These are phyloP conservation scores for Amblyopsis hoosieri DNA, from an alignment of 2,797 vertebrate genomes.

Conservation along the genomic window DNA sequence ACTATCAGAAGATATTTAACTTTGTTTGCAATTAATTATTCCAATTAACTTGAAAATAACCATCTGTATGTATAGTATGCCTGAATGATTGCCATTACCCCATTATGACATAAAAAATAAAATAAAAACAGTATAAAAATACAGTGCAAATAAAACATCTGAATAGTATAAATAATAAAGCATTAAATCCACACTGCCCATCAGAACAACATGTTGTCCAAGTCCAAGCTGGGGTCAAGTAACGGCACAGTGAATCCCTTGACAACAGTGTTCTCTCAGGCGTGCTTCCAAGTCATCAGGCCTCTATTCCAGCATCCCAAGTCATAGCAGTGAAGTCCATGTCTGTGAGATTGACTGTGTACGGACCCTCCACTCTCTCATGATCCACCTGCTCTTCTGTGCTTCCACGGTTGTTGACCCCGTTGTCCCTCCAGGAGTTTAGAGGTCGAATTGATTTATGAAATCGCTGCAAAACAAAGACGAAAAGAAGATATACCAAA, in stretches of 20 bases:
- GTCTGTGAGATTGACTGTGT: slow-evolving; percentile 79
- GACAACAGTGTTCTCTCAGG: slow-evolving; percentile 19
- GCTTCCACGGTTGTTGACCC: slow-evolving; percentile 38
- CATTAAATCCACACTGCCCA: slow-evolving; percentile 41
- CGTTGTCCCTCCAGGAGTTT: slow-evolving; percentile 81
- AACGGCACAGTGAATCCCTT: slow-evolving; percentile 21
- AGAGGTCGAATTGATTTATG: slow-evolving; percentile 79
- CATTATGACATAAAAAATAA: slow-evolving; percentile 14
- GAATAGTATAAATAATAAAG: slow-evolving; percentile 61
- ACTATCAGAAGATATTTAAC: slow-evolving; percentile 10
- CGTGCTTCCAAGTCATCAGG: slow-evolving; percentile 45
- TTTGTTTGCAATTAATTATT: no score
- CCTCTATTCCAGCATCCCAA: slow-evolving; percentile 68
- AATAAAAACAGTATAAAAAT: slow-evolving; percentile 28
- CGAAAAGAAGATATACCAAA: slow-evolving; percentile 2
- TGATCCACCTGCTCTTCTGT: slow-evolving; percentile 29
- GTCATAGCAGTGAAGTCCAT: slow-evolving; percentile 67
- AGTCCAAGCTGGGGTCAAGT: slow-evolving; percentile 40
- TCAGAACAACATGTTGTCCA: slow-evolving; percentile 46
- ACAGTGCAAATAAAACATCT: slow-evolving; percentile 22
- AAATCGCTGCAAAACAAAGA: slow-evolving; percentile 74
- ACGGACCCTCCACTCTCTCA: slow-evolving; percentile 70
- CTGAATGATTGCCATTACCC: slow-evolving; percentile 16
- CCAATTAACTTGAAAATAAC: no score
- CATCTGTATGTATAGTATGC: not conserved